Evolutionary conservation across 2,797 vertebrate species (phyloP).

Genomic region (Eurystomus glaucurus): DNA sequence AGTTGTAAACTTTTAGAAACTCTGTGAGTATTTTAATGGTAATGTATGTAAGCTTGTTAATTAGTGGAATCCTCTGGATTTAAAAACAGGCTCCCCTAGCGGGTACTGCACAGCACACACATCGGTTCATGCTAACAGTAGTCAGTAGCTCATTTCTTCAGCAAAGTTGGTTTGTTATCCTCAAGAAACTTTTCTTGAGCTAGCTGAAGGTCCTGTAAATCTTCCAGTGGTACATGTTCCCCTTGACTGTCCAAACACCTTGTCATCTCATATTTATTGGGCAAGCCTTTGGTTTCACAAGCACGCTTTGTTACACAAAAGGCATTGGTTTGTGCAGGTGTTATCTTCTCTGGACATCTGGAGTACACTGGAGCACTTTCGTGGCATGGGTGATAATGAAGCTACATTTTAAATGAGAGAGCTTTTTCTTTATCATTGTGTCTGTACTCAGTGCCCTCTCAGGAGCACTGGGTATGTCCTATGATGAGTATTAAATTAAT

Average conservation of each 20-base stretch:
- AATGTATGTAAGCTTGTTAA: constrained; percentile 36
- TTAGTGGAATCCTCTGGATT: constrained; percentile 52
- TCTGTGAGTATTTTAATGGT: not conserved
- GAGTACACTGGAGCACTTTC: not conserved
- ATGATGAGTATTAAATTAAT: not conserved
- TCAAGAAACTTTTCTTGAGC: constrained; percentile 23
- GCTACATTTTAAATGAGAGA: not conserved
- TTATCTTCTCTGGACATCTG: not conserved
- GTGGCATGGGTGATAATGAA: not conserved
- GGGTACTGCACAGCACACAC: not conserved
- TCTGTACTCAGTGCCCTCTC: not conserved
- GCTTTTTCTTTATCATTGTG: not conserved
- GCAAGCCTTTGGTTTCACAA: not conserved
- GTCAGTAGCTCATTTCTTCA: constrained; percentile 3
- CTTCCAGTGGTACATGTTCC: not conserved
- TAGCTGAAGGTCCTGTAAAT: not conserved
- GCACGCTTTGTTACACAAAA: not conserved
- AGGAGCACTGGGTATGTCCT: not conserved
- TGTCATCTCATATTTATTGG: not conserved
- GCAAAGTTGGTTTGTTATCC: constrained; percentile 20
- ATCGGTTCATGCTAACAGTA: constrained; percentile 38
- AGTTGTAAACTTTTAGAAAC: not conserved
- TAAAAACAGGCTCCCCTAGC: constrained; percentile 49
- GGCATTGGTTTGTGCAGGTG: not conserved
- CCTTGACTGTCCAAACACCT: not conserved